phyloP scores from a whole-genome alignment of 2,113 vertebrate species.

The Hypanus sabinus region DNA sequence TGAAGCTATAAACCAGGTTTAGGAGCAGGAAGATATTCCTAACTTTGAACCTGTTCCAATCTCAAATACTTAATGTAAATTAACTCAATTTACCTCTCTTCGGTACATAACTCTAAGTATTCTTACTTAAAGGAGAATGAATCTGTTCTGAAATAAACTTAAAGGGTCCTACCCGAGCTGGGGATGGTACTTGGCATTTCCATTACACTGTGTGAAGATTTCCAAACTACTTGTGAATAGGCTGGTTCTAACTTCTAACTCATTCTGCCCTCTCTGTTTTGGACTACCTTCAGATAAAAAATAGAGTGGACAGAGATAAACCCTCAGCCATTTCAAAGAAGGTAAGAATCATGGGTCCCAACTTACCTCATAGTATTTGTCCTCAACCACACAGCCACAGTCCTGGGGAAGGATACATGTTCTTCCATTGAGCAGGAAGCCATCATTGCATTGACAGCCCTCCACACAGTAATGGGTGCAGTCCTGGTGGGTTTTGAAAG shows the following conservation, averaged over 20 bases:
- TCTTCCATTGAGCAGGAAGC: conserved; percentile 84
- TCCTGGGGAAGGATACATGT: conserved; percentile 86
- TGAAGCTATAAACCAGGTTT: not conserved
- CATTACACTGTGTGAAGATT: not conserved
- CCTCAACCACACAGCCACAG: conserved; percentile 90
- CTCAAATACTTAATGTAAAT: not conserved
- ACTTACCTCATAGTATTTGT: conserved; percentile 87
- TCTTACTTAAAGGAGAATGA: not conserved
- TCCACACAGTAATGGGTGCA: conserved; percentile 91
- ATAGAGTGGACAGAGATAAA: too few relatives aligned
- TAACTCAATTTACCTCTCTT: not conserved
- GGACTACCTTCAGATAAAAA: not conserved
- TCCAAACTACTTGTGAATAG: not conserved
- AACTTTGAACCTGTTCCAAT: not conserved
- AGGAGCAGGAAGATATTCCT: not conserved
- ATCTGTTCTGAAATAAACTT: not conserved
- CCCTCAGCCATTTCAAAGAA: too few relatives aligned
- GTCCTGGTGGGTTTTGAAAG: conserved; percentile 82
- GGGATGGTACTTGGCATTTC: not conserved
- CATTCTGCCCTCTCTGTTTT: not conserved
- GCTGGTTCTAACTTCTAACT: not conserved
- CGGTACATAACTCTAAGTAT: not conserved
- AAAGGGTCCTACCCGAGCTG: not conserved
- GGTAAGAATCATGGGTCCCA: not conserved
- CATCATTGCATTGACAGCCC: conserved; percentile 86